Base-by-base conservation (phyloP, 1,140 invertebrate genomes). In the Drosophila ironensis region DNA sequence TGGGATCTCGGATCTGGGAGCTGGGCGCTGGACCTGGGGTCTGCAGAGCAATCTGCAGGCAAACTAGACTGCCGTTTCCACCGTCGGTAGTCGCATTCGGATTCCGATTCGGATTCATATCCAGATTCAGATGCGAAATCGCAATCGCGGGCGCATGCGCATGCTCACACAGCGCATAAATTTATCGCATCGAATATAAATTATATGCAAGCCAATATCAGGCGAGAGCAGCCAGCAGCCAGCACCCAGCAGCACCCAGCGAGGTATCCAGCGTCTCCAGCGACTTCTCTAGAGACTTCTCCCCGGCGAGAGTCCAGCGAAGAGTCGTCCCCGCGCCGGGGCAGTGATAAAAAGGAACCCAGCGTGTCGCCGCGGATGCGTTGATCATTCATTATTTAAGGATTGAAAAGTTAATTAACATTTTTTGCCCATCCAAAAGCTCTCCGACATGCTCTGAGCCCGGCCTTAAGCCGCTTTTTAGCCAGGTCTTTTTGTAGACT, bases 351-450 rank as follows among this genome's bases (percentile, higher is more conserved):
- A 89, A 89, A 89, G 87, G 87, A 89, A 89, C 87, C 64, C 87
- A 89, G 87, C 87, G 67, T 89, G 87, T 89, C 88, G 87, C 76
- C 87, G 76, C 80, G 78, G 70, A 89, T 87, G 87, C 87, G 87
- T 89, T 89, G 87, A 89, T 89, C 87, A 89, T 89, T 89, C 87
- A 89, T 89, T 89, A 89, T 89, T 89, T 89, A 89, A 89, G 87
- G 88, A 89, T 89, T 89, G 87, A 89, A 89, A 89, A 89, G 87
- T 89, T 89, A 89, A 89, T 89, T 89, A 89, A 89, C 87, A 89
- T 88, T 89, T n/a, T 89, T 89, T 84, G 77, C 82, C 54, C 59
- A 75, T 80, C 80, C 80, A 74, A 64, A 72, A 51, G 52, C 33
- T 45, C 28, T 40, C 35, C 45, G 27, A 25, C 46, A 22, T 27